Evolutionary conservation across 1,140 invertebrate species (phyloP).

Genomic region (Gonioctena quinquepunctata): DNA sequence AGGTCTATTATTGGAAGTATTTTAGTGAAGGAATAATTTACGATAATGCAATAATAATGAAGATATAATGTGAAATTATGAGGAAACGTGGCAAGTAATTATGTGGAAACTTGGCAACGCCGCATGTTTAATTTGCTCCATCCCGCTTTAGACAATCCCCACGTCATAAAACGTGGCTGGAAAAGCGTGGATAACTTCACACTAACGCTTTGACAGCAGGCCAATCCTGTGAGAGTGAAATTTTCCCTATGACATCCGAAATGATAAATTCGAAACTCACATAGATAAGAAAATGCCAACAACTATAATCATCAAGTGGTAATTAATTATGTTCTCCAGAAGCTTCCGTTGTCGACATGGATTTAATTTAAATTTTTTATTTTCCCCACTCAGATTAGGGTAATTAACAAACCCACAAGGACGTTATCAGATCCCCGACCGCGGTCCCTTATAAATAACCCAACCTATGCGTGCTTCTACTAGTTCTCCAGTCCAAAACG

Average conservation of each 20-base stretch:
- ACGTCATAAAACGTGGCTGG: too few species aligned
- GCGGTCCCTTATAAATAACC: neutral
- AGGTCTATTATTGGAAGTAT: too few species aligned
- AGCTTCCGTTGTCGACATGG: constrained; percentile 5
- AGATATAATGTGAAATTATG: too few species aligned
- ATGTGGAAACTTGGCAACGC: too few species aligned
- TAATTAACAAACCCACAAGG: neutral
- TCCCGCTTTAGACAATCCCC: too few species aligned
- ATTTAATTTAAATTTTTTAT: constrained; percentile 4
- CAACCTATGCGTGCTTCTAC: neutral
- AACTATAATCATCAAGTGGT: neutral
- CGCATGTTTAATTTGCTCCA: too few species aligned
- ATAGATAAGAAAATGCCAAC: neutral
- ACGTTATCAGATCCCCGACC: neutral
- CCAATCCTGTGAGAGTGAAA: too few species aligned
- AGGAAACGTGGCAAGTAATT: too few species aligned
- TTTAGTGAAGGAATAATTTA: too few species aligned
- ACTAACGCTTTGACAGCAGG: too few species aligned
- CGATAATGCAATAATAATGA: too few species aligned
- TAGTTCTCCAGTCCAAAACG: neutral
- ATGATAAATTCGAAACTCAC: neutral
- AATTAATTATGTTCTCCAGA: neutral
- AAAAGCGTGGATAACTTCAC: too few species aligned
- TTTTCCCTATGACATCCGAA: neutral
- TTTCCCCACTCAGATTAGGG: neutral